Conservation (phyloP, 2,797 vertebrate genomes). For the Sebastes variabilis region DNA sequence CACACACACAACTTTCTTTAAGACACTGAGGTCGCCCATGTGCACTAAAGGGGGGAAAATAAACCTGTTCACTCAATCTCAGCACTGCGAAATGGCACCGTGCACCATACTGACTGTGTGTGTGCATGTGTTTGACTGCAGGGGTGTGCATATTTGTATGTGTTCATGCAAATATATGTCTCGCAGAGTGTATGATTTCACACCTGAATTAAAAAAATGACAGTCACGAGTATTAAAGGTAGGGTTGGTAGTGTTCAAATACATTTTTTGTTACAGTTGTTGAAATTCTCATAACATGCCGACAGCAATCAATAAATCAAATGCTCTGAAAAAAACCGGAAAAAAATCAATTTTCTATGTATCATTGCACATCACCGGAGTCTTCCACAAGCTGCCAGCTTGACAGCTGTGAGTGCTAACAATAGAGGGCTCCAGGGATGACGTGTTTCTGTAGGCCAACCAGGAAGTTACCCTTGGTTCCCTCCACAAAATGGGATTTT, state of each 20-base stretch:
- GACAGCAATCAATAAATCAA: background rate
- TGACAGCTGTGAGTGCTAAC: background rate
- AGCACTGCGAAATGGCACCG: conserved; percentile 13
- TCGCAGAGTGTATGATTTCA: background rate
- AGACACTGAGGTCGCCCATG: conserved; percentile 29
- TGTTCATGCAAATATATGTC: background rate
- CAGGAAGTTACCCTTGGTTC: too few relatives aligned
- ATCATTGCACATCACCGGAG: too few relatives aligned
- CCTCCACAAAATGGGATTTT: too few relatives aligned
- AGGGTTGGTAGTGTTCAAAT: background rate
- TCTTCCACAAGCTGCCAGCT: background rate
- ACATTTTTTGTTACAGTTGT: background rate
- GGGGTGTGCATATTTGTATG: background rate
- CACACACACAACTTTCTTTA: conserved; percentile 7
- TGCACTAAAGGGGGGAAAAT: conserved; percentile 24
- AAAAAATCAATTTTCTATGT: too few relatives aligned
- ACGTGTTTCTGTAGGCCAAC: too few relatives aligned
- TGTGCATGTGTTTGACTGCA: background rate
- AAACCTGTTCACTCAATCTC: conserved; percentile 50
- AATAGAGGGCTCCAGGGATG: too few relatives aligned
- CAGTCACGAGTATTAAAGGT: background rate
- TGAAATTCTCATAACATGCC: background rate
- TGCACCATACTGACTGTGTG: conserved; percentile 13
- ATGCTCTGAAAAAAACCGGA: background rate
- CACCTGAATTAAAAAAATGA: background rate